Conservation (phyloP, 2,113 vertebrate genomes). For the Rhinogobius similis region DNA sequence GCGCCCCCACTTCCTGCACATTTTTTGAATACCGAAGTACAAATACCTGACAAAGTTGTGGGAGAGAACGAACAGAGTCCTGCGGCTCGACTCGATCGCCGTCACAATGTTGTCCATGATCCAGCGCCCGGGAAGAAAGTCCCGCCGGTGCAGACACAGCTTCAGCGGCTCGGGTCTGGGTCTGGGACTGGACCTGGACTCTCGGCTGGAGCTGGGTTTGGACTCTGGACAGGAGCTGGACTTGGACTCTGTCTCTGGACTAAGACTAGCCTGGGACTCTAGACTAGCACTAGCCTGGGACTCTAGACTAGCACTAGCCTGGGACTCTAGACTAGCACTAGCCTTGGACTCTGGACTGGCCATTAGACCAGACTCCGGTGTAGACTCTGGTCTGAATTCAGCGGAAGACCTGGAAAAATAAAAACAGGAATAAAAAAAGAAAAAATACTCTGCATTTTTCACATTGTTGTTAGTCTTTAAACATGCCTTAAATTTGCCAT, state of each 20-base stretch:
- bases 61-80: conserved; percentile 86
- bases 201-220: not conserved
- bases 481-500: too few species aligned
- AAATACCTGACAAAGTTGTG: conserved; percentile 82
- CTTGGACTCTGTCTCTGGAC: not conserved
- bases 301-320: too few species aligned
- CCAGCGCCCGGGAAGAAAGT: conserved; percentile 89
- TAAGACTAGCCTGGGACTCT: not conserved
- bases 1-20: too few species aligned
- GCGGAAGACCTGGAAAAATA: too few species aligned
- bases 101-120: conserved; percentile 90
- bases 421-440: too few species aligned
- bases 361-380: too few species aligned
- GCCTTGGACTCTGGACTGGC: not conserved
- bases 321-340: too few species aligned
- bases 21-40: too few species aligned
- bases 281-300: too few species aligned
- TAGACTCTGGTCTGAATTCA: not conserved
- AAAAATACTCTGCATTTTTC: too few species aligned
- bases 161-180: conserved; percentile 50
- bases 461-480: too few species aligned
- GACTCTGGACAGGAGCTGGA: not conserved
- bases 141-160: conserved; percentile 88
- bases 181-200: not conserved
- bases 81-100: conserved; percentile 85